Evolutionary conservation across 2,888 invertebrate genomes (phyloP).

Genomic region (Galeopsomyia nigrocyanea): DNA sequence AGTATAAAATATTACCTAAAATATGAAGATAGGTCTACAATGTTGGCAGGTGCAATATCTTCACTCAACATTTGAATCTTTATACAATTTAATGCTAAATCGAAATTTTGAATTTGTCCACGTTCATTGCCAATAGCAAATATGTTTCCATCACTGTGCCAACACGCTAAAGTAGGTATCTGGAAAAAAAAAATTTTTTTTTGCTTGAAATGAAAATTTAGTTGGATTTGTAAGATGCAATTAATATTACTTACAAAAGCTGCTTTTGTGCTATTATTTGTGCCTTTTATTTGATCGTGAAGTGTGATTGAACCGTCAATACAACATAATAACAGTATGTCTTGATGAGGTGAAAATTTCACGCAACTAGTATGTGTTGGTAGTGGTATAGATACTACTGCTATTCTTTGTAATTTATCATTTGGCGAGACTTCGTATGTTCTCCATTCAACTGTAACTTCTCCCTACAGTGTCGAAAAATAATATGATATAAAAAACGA

Average conservation of each 20-base stretch:
- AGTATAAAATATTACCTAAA: constrained; percentile 67
- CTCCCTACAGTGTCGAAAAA: constrained; percentile 67
- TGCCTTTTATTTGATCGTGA: constrained; percentile 81
- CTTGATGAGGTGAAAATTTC: constrained; percentile 78
- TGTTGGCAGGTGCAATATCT: constrained; percentile 74
- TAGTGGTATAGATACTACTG: constrained; percentile 78
- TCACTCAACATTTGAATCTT: constrained; percentile 78
- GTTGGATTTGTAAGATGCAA: not conserved
- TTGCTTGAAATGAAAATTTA: constrained; percentile 29
- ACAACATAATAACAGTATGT: constrained; percentile 84
- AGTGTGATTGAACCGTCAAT: constrained; percentile 88
- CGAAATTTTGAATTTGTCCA: constrained; percentile 83
- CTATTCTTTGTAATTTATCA: constrained; percentile 74
- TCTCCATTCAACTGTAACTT: constrained; percentile 80
- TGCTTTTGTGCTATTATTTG: constrained; percentile 82
- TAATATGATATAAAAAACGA: constrained; percentile 4
- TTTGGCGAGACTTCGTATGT: constrained; percentile 74
- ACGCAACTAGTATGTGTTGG: constrained; percentile 79
- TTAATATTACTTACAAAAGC: constrained; percentile 79
- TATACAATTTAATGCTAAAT: constrained; percentile 78
- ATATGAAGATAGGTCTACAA: constrained; percentile 77
- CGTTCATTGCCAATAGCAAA: constrained; percentile 79
- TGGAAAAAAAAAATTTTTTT: constrained; percentile 65
- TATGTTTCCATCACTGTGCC: constrained; percentile 81
- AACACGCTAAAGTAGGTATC: constrained; percentile 78